Base-by-base conservation (phyloP, 2,888 invertebrate genomes). In the Nematopogon swammerdamellus region DNA sequence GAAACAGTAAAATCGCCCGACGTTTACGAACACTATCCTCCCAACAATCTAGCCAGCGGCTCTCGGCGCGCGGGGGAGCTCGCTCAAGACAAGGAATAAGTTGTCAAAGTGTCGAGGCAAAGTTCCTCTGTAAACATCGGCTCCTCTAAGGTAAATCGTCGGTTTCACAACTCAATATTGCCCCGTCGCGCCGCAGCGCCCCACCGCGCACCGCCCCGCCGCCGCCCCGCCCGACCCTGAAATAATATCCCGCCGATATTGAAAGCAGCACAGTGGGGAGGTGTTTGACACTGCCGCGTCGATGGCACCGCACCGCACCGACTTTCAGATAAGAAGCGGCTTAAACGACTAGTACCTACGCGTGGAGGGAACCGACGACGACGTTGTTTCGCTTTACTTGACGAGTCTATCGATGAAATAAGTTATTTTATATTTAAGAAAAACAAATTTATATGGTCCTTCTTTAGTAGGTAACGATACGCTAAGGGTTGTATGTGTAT, bases 91-190 rank as follows among this genome's bases (percentile, higher is more conserved):
- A 73, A 75, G 77, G 76, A 77, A 76, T 76, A 75, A 77, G 76
- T 76, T 77, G 75, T 75, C 76, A 73, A 75, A 77, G 74, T 74
- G 73, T 74, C 73, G 63, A 64, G 69, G 63, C 65, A 64, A 76
- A 76, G 73, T 77, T 77, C 63, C 62, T 70, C 72, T 60, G 71
- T 69, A 70, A 71, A 65, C 69, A 70, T 65, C 67, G 67, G 65
- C 71, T 71, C 63, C 69, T 68, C 68, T 70, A 71, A 75, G 70
- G 73, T 74, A 75, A 74, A 77, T 71, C 72, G 70, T 70, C 62
- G 72, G 74, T 73, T 73, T 72, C 72, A 67, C 71, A 73, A 71
- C 73, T 77, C 70, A 74, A 77, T 77, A 75, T 72, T 66, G 66
- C 67, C 60, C 25, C 8, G n/a, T n/a, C n/a, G 6, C 36, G 36